Conservation (phyloP, 1,140 invertebrate species). For the Ostrea edulis region DNA sequence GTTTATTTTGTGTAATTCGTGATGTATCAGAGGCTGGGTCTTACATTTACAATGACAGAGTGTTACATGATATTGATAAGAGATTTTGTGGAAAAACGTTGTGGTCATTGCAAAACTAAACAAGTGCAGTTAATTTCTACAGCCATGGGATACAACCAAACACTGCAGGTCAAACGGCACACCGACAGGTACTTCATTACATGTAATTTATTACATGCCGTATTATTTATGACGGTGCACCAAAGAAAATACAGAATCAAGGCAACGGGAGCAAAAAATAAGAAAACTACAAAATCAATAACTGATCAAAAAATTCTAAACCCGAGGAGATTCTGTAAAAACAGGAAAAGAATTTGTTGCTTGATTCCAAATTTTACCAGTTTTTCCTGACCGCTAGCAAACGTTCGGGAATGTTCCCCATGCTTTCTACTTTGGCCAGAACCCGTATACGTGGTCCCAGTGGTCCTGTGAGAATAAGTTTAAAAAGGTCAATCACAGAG, state of each 20-base stretch:
- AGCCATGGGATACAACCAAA: too few relatives aligned
- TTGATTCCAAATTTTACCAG: slow-evolving; percentile 6
- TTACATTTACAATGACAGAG: too few relatives aligned
- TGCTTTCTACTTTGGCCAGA: slow-evolving; percentile 17
- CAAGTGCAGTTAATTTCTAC: too few relatives aligned
- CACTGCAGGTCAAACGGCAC: too few relatives aligned
- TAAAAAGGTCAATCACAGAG: not conserved
- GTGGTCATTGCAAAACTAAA: too few relatives aligned
- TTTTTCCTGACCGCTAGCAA: slow-evolving; percentile 11
- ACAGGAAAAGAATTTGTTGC: not conserved
- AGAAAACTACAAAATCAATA: not conserved
- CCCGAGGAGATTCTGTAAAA: not conserved
- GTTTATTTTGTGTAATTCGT: not conserved
- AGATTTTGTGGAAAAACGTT: too few relatives aligned
- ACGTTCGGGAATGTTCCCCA: slow-evolving; percentile 17
- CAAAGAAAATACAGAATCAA: not conserved
- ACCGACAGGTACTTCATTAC: not conserved
- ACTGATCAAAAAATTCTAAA: not conserved
- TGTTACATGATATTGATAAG: too few relatives aligned
- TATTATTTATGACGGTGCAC: not conserved
- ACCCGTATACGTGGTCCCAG: slow-evolving; percentile 11
- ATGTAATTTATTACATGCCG: not conserved
- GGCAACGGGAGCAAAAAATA: not conserved
- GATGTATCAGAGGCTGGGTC: too few relatives aligned
- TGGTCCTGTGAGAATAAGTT: not conserved